Conservation (phyloP, 1,140 invertebrate species). For the Bombus pascuorum region DNA sequence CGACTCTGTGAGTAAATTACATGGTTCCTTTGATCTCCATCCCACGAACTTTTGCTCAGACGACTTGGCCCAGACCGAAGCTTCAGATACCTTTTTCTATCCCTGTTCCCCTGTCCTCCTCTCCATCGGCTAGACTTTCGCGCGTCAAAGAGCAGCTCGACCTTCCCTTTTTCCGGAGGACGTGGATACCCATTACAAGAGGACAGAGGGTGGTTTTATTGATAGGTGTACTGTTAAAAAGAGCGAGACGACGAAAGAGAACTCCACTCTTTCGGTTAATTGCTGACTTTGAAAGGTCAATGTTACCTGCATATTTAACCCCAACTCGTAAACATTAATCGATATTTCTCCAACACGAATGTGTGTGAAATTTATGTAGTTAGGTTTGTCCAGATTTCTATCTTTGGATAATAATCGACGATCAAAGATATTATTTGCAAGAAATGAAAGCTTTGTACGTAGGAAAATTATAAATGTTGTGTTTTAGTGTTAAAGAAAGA, state of each 20-base stretch:
- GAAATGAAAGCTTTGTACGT: too few species aligned
- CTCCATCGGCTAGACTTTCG: constrained; percentile 38
- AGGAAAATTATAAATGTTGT: too few species aligned
- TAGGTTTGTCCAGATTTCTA: background rate
- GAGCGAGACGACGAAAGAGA: background rate
- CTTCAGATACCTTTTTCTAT: constrained; percentile 64
- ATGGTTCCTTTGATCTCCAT: constrained; percentile 58
- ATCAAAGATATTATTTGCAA: too few species aligned
- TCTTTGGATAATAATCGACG: too few species aligned
- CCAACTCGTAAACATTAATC: background rate
- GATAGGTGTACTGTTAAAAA: constrained; percentile 13
- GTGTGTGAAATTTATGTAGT: background rate
- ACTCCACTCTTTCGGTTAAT: background rate
- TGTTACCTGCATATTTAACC: background rate
- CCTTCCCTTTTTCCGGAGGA: constrained; percentile 10
- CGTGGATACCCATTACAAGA: constrained; percentile 20
- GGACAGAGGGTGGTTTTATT: background rate
- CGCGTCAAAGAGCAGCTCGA: constrained; percentile 49
- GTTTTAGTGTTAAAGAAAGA: too few species aligned
- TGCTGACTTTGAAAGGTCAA: background rate
- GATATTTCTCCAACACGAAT: background rate
- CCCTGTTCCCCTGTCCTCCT: background rate
- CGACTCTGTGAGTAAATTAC: constrained; percentile 55
- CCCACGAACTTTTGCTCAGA: constrained; percentile 44
- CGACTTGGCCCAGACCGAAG: constrained; percentile 40